A percentile compares a stretch with the other conserved stretches of the same genome.
Conservation (phyloP, 2,113 vertebrate species). For the Phylloscopus trochiloides region DNA sequence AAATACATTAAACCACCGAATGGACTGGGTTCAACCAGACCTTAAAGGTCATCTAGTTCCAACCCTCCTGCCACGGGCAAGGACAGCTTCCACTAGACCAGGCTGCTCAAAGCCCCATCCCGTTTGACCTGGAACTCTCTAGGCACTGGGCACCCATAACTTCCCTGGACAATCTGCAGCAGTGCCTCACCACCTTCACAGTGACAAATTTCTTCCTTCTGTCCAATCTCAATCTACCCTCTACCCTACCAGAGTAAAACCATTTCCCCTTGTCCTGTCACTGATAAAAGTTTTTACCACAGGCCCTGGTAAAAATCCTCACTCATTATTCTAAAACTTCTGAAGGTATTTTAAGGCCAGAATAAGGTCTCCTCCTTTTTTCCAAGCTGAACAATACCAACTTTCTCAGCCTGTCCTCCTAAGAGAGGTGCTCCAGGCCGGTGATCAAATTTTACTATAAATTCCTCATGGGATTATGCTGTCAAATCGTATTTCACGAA, state of each 20-base stretch:
- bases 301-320: background rate
- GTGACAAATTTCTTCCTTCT: accelerated
- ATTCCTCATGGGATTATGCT: background rate
- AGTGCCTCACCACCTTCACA: background rate
- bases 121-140: background rate
- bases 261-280: accelerated
- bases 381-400: background rate
- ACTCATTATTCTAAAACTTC: background rate
- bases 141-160: background rate
- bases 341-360: background rate
- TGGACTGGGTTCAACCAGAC: background rate
- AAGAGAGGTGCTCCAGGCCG: background rate
- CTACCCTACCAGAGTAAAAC: background rate
- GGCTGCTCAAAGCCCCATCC: background rate
- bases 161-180: background rate
- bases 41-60: background rate
- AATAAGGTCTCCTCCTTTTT: background rate
- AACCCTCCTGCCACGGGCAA: background rate
- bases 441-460: background rate
- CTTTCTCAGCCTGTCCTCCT: background rate
- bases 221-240: background rate
- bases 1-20: background rate
- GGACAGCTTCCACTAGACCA: background rate
- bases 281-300: background rate
- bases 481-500: background rate